Percentiles rank a stretch among this genome's conserved stretches.
Conservation (phyloP, 1,140 invertebrate species). For the Adoxophyes honmai region DNA sequence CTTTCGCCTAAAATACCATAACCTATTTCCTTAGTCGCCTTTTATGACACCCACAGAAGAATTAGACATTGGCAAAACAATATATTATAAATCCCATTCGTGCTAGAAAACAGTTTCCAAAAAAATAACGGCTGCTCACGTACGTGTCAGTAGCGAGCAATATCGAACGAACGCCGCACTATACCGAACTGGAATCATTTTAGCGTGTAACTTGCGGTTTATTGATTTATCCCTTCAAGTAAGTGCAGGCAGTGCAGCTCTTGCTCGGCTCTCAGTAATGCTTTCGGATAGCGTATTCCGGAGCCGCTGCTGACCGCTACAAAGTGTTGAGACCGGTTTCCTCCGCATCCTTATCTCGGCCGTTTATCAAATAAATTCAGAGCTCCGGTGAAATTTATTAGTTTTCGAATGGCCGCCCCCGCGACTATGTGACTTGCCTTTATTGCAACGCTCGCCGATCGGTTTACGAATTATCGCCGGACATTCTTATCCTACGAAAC, state of each 20-base stretch:
- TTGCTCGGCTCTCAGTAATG: neutral
- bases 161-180: no score
- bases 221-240: no score
- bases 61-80: no score
- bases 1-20: no score
- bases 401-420: slow-evolving; percentile 49
- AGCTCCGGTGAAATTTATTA: slow-evolving; percentile 54
- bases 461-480: slow-evolving; percentile 17
- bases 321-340: slow-evolving; percentile 17
- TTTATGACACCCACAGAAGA: no score
- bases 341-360: slow-evolving; percentile 46
- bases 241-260: neutral
- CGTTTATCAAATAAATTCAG: slow-evolving; percentile 63
- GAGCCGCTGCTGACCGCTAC: slow-evolving; percentile 15
- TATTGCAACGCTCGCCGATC: slow-evolving; percentile 29
- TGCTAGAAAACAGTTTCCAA: no score
- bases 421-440: slow-evolving; percentile 38
- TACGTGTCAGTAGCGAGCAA: no score
- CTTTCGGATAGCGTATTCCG: neutral
- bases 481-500: slow-evolving; percentile 4
- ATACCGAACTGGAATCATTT: no score
- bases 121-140: no score
- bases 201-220: no score
- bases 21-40: no score
- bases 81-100: no score